Conservation (phyloP, 2,797 vertebrate genomes). For the Mus spretus region DNA sequence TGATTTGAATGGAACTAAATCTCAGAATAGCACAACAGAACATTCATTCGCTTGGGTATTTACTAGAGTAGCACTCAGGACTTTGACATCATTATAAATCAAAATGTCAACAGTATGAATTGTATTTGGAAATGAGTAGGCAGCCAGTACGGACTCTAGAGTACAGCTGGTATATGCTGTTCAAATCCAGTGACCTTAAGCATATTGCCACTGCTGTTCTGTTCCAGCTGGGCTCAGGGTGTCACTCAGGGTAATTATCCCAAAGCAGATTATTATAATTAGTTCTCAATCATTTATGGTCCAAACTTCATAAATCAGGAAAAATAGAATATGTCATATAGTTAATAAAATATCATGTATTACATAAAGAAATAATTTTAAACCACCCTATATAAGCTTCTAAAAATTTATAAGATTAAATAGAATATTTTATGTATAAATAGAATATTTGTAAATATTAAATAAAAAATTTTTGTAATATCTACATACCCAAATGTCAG, state of each 20-base stretch:
- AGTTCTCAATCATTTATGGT: conserved; percentile 16
- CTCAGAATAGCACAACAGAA: neutral
- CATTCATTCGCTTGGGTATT: neutral
- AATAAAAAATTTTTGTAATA: neutral
- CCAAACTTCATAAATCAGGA: conserved; percentile 50
- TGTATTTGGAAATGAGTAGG: conserved; percentile 16
- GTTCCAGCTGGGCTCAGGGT: conserved; percentile 31
- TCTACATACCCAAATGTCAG: neutral
- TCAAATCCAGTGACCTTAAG: conserved; percentile 49
- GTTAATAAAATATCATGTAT: neutral
- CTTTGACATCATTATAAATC: conserved; percentile 56
- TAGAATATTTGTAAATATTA: neutral
- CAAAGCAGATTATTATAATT: conserved; percentile 53
- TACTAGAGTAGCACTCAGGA: neutral
- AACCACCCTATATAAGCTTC: neutral
- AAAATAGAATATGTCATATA: neutral
- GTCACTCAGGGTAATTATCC: conserved; percentile 38
- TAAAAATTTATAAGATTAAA: neutral
- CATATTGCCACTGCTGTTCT: neutral
- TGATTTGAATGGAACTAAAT: neutral
- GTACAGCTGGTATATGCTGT: conserved; percentile 17
- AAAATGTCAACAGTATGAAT: conserved; percentile 64
- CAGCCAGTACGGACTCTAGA: neutral
- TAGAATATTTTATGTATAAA: neutral
- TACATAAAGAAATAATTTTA: neutral